Evolutionary conservation across 2,113 vertebrate species (phyloP).

Genomic region (Drymodes brunneopygia): DNA sequence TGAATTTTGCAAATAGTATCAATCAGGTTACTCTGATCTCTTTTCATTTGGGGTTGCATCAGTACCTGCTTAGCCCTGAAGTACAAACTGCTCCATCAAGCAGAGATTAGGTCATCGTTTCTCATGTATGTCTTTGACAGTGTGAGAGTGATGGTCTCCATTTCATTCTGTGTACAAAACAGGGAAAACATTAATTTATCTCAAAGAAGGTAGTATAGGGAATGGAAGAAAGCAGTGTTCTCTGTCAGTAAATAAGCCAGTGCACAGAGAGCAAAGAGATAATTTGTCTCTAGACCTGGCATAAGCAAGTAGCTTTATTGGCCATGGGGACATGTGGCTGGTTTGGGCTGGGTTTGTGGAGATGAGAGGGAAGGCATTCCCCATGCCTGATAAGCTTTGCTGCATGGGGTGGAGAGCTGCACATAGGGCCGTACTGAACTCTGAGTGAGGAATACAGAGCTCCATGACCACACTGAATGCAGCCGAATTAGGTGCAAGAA

Average conservation of each 20-base stretch:
- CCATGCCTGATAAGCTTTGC: not conserved
- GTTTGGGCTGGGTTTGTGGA: not conserved
- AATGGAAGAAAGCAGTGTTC: not conserved
- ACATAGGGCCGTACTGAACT: not conserved
- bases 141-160: not conserved
- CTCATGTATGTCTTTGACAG: not conserved
- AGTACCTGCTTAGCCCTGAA: not conserved
- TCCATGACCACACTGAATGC: not conserved
- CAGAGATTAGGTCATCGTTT: not conserved
- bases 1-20: not conserved
- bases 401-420: not conserved
- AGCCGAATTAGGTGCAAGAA: not conserved
- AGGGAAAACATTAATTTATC: not conserved
- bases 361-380: not conserved
- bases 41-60: not conserved
- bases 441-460: rapidly evolving
- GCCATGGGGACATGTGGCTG: not conserved
- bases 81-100: not conserved
- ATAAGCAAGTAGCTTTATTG: not conserved
- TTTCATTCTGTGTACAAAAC: not conserved
- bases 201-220: not conserved
- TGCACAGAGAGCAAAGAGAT: not conserved
- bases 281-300: not conserved
- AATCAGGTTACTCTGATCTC: not conserved
- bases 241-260: not conserved